phyloP scores from a whole-genome alignment of 2,888 invertebrate genomes.

The Pyrrhia umbra region DNA sequence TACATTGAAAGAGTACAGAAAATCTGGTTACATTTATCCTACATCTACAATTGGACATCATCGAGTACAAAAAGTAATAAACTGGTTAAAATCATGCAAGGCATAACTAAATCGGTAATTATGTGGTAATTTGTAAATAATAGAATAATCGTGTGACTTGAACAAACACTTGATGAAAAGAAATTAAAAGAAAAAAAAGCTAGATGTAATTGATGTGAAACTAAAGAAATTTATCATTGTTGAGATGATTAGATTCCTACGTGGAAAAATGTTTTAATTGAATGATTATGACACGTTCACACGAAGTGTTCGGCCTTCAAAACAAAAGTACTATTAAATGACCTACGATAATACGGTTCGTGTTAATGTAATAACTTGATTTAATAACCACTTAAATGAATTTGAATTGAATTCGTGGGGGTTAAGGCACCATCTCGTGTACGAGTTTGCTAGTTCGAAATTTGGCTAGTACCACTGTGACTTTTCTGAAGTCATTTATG shows the following conservation, averaged over 20 bases:
- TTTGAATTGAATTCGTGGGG: too few species aligned
- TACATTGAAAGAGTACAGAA: neutral
- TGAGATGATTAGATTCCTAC: neutral
- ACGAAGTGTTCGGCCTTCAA: neutral
- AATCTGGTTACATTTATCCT: constrained; percentile 24
- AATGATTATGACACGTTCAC: neutral
- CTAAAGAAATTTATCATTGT: constrained; percentile 6
- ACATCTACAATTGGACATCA: constrained; percentile 18
- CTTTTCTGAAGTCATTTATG: too few species aligned
- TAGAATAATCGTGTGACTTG: neutral
- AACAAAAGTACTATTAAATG: too few species aligned
- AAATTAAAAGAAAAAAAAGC: neutral
- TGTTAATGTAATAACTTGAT: too few species aligned
- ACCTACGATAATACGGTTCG: too few species aligned
- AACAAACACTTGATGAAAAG: neutral
- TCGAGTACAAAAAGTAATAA: constrained; percentile 16
- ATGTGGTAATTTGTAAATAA: neutral
- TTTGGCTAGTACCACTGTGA: too few species aligned
- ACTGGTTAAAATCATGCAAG: constrained; percentile 7
- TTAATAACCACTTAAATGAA: too few species aligned
- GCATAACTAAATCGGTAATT: constrained; percentile 28
- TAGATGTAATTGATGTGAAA: neutral
- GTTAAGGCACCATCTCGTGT: too few species aligned
- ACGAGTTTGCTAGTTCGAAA: too few species aligned
- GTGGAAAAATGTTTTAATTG: neutral